Base-by-base conservation (phyloP, 2,113 vertebrate species). In the Siniperca chuatsi region DNA sequence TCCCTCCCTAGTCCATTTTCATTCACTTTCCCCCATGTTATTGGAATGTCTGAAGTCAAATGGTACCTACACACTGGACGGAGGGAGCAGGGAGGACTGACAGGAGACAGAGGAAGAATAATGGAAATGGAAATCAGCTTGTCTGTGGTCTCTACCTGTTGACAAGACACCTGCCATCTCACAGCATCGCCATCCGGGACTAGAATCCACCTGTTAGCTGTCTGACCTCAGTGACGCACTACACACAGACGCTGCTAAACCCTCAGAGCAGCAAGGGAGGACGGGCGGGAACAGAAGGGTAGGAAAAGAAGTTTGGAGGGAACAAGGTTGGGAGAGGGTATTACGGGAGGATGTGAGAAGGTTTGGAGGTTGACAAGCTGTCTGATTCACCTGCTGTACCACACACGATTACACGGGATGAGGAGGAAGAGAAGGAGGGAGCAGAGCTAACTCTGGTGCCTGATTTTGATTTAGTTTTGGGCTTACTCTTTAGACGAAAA, bases 131-230 rank as follows among this genome's bases (percentile, higher is more conserved):
- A 82, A 66, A 76, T 76, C 8, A 54, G 62, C 52, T 58, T 1
- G 16, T 82, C 71, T 1, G 48, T 29, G 2, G 52, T 18, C 42
- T 68, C 64, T 52, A 60, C 62, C 64, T 61, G 80, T 23, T 21
- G 72, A 42, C 69, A 65, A 54, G 69, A 81, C 70, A 25, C 72
- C 61, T 67, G 79, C 76, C 73, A 55, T 62, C 35, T 62, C 54
- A 12, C 55, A 44, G 33, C n/a, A 6, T 44, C 11, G 0, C 48
- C 37, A 18, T n/a, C 71, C 60, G 58, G 33, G 69, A 67, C 52
- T 7, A 10, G 61, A 50, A 66, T 42, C 61, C 10, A 67, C 33
- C 46, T 15, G 6, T 42, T 79, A 29, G 35, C 75, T 58, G 82
- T 71, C 76, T 60, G 75, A 75, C 55, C 83, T 46, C 46, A 6